Conservation (phyloP, 2,113 vertebrate species). For the Ia io region DNA sequence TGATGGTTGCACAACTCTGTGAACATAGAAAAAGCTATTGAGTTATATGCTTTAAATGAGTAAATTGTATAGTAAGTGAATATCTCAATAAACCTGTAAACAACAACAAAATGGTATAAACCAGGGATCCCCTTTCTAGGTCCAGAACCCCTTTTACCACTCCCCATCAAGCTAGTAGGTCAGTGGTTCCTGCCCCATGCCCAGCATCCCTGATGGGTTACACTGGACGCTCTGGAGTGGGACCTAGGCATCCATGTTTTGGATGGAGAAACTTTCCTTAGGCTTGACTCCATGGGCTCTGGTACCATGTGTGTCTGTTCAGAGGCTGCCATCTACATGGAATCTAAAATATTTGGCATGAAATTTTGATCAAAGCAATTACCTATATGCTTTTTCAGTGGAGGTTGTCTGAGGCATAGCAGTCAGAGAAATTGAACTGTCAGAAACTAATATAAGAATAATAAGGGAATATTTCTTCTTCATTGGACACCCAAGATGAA, state of each 20-base stretch:
- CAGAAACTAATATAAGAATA: constrained; percentile 83
- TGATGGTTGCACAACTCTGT: background rate
- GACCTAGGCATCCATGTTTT: background rate
- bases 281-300: background rate
- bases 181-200: background rate
- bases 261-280: background rate
- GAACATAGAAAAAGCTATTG: background rate
- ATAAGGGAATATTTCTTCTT: constrained; percentile 82
- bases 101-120: background rate
- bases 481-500: constrained; percentile 82
- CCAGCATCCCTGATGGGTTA: background rate
- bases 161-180: background rate
- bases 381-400: constrained; percentile 80
- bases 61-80: background rate
- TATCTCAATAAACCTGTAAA: background rate
- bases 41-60: background rate
- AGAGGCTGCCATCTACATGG: constrained; percentile 69
- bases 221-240: background rate
- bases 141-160: too few species aligned
- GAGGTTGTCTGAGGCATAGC: constrained; percentile 79
- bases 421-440: constrained; percentile 86
- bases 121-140: background rate
- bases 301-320: constrained; percentile 58
- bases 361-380: constrained; percentile 83
- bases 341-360: constrained; percentile 80